Percentiles rank a stretch among this genome's conserved stretches.
These are phyloP conservation scores for Galleria mellonella DNA, from an alignment of 1,140 invertebrate species.

Conservation along the genomic window DNA sequence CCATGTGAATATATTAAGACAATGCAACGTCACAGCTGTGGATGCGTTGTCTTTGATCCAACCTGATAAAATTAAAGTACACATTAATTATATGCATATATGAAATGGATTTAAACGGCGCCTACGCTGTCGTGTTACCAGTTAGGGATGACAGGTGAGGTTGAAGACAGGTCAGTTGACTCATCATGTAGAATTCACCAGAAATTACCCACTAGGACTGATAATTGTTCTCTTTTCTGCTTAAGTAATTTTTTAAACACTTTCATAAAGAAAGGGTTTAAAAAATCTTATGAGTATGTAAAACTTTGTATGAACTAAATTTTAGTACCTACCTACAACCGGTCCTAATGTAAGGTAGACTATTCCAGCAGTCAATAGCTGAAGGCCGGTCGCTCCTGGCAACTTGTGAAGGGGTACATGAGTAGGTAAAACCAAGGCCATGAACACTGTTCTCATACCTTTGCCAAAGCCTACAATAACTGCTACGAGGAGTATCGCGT, in stretches of 20 bases:
- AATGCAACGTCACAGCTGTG: constrained; percentile 77
- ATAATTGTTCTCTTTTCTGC: too few species aligned
- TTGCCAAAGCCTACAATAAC: constrained; percentile 78
- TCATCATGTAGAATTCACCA: too few species aligned
- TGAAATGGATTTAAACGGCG: too few species aligned
- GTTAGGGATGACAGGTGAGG: too few species aligned
- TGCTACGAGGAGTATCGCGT: constrained; percentile 66
- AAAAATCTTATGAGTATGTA: too few species aligned
- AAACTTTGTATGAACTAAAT: neutral
- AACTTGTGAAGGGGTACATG: constrained; percentile 78
- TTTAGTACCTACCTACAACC: constrained; percentile 70
- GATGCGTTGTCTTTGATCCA: constrained; percentile 76
- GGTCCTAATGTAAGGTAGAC: constrained; percentile 75
- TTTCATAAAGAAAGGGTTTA: too few species aligned
- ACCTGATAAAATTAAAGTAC: constrained; percentile 48
- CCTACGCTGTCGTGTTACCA: too few species aligned
- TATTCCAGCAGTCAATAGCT: constrained; percentile 76
- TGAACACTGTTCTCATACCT: constrained; percentile 79
- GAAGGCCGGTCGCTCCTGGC: constrained; percentile 78
- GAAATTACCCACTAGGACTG: too few species aligned
- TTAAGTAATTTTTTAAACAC: too few species aligned
- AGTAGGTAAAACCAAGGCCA: constrained; percentile 78
- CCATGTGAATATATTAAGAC: constrained; percentile 78
- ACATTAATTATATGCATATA: neutral
- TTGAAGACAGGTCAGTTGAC: too few species aligned